Conservation (phyloP, 2,797 vertebrate species). For the Fistularia commersonii region DNA sequence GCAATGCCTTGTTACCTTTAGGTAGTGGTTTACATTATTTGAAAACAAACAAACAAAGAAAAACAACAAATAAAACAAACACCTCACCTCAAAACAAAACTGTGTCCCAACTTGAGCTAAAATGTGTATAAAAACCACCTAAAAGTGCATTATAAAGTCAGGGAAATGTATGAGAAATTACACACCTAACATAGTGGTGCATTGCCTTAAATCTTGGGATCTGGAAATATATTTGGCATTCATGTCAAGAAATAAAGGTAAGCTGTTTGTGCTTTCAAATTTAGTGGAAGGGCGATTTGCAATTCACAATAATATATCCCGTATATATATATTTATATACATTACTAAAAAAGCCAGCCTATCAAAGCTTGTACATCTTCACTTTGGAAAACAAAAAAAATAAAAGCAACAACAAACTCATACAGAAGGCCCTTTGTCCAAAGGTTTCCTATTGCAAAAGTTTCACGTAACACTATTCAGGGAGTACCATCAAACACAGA, state of each 20-base stretch:
- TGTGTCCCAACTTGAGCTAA: slow-evolving; percentile 51
- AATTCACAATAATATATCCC: slow-evolving; percentile 65
- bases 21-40: slow-evolving; percentile 66
- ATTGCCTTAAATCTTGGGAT: slow-evolving; percentile 51
- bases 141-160: slow-evolving; percentile 72
- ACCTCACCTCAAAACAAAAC: slow-evolving; percentile 43
- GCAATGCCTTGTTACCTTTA: slow-evolving; percentile 21
- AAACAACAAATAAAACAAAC: no score
- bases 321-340: slow-evolving; percentile 64
- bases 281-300: slow-evolving; percentile 40
- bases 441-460: slow-evolving; percentile 68
- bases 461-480: slow-evolving; percentile 63
- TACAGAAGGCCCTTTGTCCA: slow-evolving; percentile 63
- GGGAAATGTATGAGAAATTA: slow-evolving; percentile 50
- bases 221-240: slow-evolving; percentile 73
- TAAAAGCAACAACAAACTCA: slow-evolving; percentile 64
- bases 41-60: slow-evolving; percentile 37
- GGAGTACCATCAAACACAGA: slow-evolving; percentile 68
- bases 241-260: slow-evolving; percentile 49
- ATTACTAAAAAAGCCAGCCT: slow-evolving; percentile 63
- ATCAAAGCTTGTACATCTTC: slow-evolving; percentile 63
- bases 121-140: slow-evolving; percentile 59
- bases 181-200: slow-evolving; percentile 52
- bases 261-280: slow-evolving; percentile 70
- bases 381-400: slow-evolving; percentile 57